Percentiles rank a stretch among this genome's conserved stretches.
phyloP scores from a whole-genome alignment of 2,888 invertebrate species.

The Ormyrus rosae region DNA sequence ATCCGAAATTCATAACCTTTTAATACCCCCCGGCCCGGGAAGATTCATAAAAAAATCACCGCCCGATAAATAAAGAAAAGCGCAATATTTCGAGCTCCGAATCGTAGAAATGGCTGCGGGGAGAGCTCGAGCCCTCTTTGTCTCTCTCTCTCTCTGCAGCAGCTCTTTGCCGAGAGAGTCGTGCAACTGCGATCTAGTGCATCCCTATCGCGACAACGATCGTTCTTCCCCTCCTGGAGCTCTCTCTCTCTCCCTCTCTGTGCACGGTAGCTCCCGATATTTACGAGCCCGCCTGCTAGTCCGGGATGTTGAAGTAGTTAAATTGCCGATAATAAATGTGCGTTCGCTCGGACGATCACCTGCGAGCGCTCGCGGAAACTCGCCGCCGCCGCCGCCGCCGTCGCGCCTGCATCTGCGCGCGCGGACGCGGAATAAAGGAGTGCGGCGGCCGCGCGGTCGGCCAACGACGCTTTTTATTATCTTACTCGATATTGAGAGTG shows the following conservation, averaged over 20 bases:
- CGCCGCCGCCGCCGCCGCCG: background rate
- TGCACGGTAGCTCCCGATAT: conserved; percentile 50
- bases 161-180: conserved; percentile 17
- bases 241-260: background rate
- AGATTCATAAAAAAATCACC: conserved; percentile 43
- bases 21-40: conserved; percentile 23
- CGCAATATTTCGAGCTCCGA: conserved; percentile 31
- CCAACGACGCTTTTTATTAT: conserved; percentile 36
- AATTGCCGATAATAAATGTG: conserved; percentile 73
- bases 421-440: background rate
- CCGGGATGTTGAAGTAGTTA: conserved; percentile 71
- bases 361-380: conserved; percentile 41
- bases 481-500: conserved; percentile 48
- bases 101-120: conserved; percentile 17
- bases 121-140: background rate
- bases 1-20: conserved; percentile 45
- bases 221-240: conserved; percentile 63
- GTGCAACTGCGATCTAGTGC: conserved; percentile 65
- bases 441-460: background rate
- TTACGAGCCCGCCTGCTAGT: conserved; percentile 61
- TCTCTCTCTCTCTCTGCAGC: conserved; percentile 60
- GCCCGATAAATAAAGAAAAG: conserved; percentile 47
- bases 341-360: conserved; percentile 55
- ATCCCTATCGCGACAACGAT: conserved; percentile 73
- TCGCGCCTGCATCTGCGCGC: conserved; percentile 43